Evolutionary conservation across 2,888 invertebrate genomes (phyloP), one percentile per base, ranked within the genome.

Genomic region (Acrocyrtus sp.): DNA sequence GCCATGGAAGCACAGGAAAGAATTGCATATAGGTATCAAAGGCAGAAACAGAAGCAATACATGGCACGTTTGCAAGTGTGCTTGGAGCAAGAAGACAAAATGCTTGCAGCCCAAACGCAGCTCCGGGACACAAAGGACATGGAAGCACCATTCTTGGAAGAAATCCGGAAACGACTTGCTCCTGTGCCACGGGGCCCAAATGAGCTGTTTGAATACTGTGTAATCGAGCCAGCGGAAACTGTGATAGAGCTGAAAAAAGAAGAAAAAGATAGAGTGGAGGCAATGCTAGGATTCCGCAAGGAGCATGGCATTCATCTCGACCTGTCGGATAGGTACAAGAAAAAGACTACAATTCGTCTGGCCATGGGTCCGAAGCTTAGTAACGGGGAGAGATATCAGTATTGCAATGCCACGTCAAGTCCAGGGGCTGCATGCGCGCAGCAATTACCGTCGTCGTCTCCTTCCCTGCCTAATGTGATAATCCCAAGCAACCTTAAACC

Each of bases 131-230:
- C 51, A 1, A 22, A 24, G 12, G 21, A 41, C 1, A 60, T 60
- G 65, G n/a, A 17, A 10, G 21, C 45, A 27, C 72, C 72, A 1
- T 65, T 66, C 19, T 21, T 72, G 45, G 72, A 72, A 48, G 72
- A 72, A 12, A 17, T 72, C 1, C 51, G 72, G 17, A 53, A 66
- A 27, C 57, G 65, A 54, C 66, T 72, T 56, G 60, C 53, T 3
- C 72, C 72, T 3, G 60, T 72, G 27, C 41, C 47, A 15, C n/a
- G 48, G 39, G 72, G 65, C 12, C 72, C 60, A 19, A 72, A 72
- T 12, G 72, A 72, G 26, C 65, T 63, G 3, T 72, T 66, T 21
- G 72, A 72, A 29, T 72, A 66, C 21, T 72, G 22, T 24, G 21
- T 61, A 1, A 27, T 72, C 2, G 72, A 72, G 43, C 72, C 72